Percentiles rank a stretch among this genome's conserved stretches.
Evolutionary conservation across 2,113 vertebrate species (phyloP).

Genomic region (Alligator mississippiensis): DNA sequence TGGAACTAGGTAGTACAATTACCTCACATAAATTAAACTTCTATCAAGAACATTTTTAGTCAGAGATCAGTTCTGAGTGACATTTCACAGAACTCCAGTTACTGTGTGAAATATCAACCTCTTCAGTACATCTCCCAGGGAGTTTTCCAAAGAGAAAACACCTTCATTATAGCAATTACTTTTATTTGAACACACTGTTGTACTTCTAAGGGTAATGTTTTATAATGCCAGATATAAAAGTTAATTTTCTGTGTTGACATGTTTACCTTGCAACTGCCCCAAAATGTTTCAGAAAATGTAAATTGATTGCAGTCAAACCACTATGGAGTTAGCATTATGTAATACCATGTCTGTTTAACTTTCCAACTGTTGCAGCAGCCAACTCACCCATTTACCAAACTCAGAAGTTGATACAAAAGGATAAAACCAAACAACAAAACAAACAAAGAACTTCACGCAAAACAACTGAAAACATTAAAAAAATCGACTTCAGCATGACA

Average conservation of each 20-base stretch:
- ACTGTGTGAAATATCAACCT: neutral
- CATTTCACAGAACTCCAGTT: neutral
- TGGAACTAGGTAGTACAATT: neutral
- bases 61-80: neutral
- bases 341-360: neutral
- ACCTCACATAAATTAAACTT: neutral
- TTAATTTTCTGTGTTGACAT: constrained; percentile 18
- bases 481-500: neutral
- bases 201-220: neutral
- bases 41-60: neutral
- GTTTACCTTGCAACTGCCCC: neutral
- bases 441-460: too few species aligned
- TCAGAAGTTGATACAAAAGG: neutral
- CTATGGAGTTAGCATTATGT: neutral
- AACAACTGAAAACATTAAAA: too few species aligned
- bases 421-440: neutral
- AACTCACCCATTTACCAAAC: neutral
- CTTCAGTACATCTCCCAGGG: neutral
- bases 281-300: constrained; percentile 8
- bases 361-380: neutral
- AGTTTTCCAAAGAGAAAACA: neutral
- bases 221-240: neutral
- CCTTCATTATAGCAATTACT: neutral
- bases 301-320: neutral
- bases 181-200: neutral